Base-by-base conservation (phyloP, 1,140 invertebrate genomes). In the Matsumurasca onukii region DNA sequence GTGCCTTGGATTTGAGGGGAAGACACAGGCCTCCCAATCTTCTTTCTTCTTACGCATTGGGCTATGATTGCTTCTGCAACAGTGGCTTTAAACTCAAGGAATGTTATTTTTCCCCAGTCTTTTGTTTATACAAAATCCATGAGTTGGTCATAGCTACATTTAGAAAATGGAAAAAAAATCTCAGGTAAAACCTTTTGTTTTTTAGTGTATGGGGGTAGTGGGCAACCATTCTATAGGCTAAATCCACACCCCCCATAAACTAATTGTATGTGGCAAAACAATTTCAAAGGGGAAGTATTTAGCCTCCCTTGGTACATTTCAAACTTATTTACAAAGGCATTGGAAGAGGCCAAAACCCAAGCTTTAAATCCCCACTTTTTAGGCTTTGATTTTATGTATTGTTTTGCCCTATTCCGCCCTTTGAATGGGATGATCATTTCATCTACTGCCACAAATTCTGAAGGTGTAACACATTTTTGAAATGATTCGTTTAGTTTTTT, bases 221-320 rank as follows among this genome's bases (percentile, higher is more conserved):
- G 25, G 71, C 71, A 20, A 76, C 68, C 34, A 76, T 68, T 12
- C 68, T 62, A 59, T 78, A 75, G 31, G 70, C 68, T 17, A 76
- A 59, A 69, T 77, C 75, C 3, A 78, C 74, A 25, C 76, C 77
- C 57, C 75, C 77, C 76, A 78, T 77, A 39, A 68, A 69, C 65
- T 71, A 69, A 69, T 77, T 78, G 63, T 78, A 78, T 31, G 68
- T 61, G 52, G 48, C 64, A 15, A 77, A 67, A 70, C 49, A 62
- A 52, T 52, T 39, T 22, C 22, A 22, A 2, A 24, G n/a, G 12
- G 13, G 15, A 1, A 24, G 49, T 3, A 20, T 45, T 69, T 45
- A 31, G 13, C 27, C 48, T 66, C 17, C 73, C 71, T 59, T 71
- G 66, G 52, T 76, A 76, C 22, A 74, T 34, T 64, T 73, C 67